Evolutionary conservation across 2,113 vertebrate genomes (phyloP).

Genomic region (Sisor rabdophorus): DNA sequence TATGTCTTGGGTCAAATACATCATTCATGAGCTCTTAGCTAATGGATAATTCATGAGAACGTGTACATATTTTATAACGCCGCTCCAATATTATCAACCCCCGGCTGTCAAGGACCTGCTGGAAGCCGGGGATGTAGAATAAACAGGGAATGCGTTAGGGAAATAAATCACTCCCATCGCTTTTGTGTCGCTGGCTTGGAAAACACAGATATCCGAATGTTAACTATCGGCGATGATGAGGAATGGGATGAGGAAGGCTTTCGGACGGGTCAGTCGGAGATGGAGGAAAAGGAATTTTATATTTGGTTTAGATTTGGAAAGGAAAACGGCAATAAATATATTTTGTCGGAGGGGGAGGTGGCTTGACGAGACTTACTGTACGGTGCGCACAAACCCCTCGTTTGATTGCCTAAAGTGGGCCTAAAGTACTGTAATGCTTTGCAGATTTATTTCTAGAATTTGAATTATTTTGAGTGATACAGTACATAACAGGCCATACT

Average conservation of each 20-base stretch:
- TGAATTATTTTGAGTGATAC: neutral
- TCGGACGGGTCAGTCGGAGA: neutral
- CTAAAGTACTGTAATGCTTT: neutral
- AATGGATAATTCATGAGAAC: slow-evolving; percentile 66
- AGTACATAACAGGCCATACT: too few relatives aligned
- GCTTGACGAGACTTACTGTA: slow-evolving; percentile 3
- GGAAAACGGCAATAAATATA: neutral
- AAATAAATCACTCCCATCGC: slow-evolving; percentile 38
- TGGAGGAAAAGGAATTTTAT: neutral
- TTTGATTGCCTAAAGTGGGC: neutral
- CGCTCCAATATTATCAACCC: slow-evolving; percentile 45
- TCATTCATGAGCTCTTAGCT: slow-evolving; percentile 66
- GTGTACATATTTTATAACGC: slow-evolving; percentile 61
- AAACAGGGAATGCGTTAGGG: slow-evolving; percentile 37
- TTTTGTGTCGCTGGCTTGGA: slow-evolving; percentile 32
- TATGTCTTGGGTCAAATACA: slow-evolving; percentile 69
- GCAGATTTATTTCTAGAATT: neutral
- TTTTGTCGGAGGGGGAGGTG: neutral
- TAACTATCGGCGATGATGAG: slow-evolving; percentile 26
- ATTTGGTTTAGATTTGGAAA: slow-evolving; percentile 26
- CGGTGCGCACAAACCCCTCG: neutral
- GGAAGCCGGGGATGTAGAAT: slow-evolving; percentile 36
- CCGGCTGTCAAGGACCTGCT: slow-evolving; percentile 39
- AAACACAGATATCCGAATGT: slow-evolving; percentile 52
- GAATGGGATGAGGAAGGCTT: neutral